These are phyloP conservation scores for Steatornis caripensis DNA, from an alignment of 2,113 vertebrate genomes.

Conservation along the genomic window DNA sequence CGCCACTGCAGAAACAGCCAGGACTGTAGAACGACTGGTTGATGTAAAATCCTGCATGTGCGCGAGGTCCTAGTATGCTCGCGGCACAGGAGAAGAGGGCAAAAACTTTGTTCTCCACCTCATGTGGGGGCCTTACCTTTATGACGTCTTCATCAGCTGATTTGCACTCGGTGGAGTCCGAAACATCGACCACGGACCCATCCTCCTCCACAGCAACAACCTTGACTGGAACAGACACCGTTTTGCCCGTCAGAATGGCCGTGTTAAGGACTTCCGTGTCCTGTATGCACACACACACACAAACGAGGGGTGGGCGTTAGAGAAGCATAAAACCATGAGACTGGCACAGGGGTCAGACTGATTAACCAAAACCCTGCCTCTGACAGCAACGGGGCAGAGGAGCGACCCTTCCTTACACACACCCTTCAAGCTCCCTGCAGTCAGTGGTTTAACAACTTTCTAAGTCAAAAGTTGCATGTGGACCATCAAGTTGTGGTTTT, in stretches of 20 bases:
- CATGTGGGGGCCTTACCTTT: slow-evolving; percentile 45
- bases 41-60: neutral
- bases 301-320: fast-evolving
- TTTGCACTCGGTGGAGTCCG: slow-evolving; percentile 65
- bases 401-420: neutral
- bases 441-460: neutral
- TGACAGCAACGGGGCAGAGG: fast-evolving
- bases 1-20: fast-evolving
- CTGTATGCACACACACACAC: slow-evolving; percentile 37
- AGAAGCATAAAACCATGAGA: fast-evolving
- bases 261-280: slow-evolving; percentile 77
- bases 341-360: fast-evolving
- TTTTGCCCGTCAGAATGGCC: slow-evolving; percentile 72
- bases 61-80: fast-evolving
- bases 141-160: slow-evolving; percentile 74
- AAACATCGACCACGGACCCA: slow-evolving; percentile 68
- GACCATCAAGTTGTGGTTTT: neutral
- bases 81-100: too few species aligned
- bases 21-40: neutral
- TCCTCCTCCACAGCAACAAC: slow-evolving; percentile 74
- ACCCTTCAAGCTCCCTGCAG: fast-evolving
- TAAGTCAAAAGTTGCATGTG: neutral
- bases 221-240: slow-evolving; percentile 68
- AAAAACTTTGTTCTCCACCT: fast-evolving
- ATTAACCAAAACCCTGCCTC: neutral